Percentiles rank a stretch among this genome's conserved stretches.
Conservation (phyloP, 2,888 invertebrate genomes). For the Polydrusus pterygomalis region DNA sequence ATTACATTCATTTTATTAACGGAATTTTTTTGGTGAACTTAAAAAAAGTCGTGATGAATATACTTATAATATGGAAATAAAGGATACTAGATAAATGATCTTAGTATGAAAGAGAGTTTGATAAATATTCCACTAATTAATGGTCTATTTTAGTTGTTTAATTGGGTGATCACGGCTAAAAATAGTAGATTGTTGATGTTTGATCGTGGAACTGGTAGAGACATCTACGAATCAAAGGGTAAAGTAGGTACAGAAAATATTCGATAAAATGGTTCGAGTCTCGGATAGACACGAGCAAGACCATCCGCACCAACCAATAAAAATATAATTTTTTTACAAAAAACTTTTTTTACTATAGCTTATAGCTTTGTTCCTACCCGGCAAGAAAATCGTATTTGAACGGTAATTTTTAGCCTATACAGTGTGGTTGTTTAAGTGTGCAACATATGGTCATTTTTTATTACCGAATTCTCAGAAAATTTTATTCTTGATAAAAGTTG, state of each 20-base stretch:
- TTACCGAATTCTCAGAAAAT: too few relatives aligned
- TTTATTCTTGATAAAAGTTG: too few relatives aligned
- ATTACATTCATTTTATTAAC: background rate
- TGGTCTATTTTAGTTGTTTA: constrained; percentile 20
- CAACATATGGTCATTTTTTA: too few relatives aligned
- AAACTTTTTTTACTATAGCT: too few relatives aligned
- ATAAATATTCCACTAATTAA: constrained; percentile 22
- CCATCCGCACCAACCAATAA: constrained; percentile 1
- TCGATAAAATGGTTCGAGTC: constrained; percentile 7
- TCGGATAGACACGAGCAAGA: background rate
- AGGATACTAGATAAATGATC: too few relatives aligned
- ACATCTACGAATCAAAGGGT: background rate
- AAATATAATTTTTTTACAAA: too few relatives aligned
- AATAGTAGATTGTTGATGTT: constrained; percentile 18
- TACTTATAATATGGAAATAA: too few relatives aligned
- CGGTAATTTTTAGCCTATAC: too few relatives aligned
- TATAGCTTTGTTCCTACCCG: too few relatives aligned
- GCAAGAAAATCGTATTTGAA: too few relatives aligned
- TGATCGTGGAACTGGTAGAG: background rate
- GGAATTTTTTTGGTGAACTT: background rate
- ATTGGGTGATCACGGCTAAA: constrained; percentile 27
- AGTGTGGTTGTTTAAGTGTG: too few relatives aligned
- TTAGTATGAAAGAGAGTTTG: constrained; percentile 12
- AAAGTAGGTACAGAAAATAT: background rate
- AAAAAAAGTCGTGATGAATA: too few relatives aligned